A percentile compares a stretch with the other conserved stretches of the same genome.
phyloP scores from a whole-genome alignment of 2,888 invertebrate species.

The Cryptus viduatorius region DNA sequence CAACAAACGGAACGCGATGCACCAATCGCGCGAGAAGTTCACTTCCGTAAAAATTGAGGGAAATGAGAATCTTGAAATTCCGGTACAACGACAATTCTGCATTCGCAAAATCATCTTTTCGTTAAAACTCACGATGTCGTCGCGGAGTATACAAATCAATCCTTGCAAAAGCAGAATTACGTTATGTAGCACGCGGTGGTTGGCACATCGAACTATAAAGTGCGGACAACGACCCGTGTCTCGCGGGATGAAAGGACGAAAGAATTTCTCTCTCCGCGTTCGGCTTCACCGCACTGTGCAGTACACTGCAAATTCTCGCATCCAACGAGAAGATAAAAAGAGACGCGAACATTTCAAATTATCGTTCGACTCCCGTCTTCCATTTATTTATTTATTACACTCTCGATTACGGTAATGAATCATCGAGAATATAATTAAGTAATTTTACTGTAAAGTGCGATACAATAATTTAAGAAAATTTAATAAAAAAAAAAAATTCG shows the following conservation, averaged over 20 bases:
- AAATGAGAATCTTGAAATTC: slow-evolving; percentile 11
- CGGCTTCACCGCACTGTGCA: neutral
- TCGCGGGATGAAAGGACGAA: slow-evolving; percentile 55
- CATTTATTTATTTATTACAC: too few relatives aligned
- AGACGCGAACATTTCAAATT: neutral
- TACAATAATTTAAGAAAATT: too few relatives aligned
- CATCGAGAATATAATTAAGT: too few relatives aligned
- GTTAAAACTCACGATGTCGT: neutral
- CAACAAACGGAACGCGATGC: slow-evolving; percentile 4
- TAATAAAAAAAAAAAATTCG: neutral
- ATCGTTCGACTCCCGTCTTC: neutral
- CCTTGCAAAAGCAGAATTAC: slow-evolving; percentile 63
- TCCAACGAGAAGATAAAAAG: neutral
- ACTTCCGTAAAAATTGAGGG: neutral
- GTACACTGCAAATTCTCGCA: slow-evolving; percentile 47
- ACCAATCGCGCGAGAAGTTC: neutral
- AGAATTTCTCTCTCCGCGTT: slow-evolving; percentile 42
- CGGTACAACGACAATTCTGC: neutral
- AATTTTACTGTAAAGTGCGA: too few relatives aligned
- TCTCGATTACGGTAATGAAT: too few relatives aligned
- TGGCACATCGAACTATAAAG: slow-evolving; percentile 70
- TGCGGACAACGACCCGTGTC: slow-evolving; percentile 72
- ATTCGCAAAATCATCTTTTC: neutral
- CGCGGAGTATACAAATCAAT: neutral
- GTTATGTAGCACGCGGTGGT: slow-evolving; percentile 60